A percentile compares a stretch with the other conserved stretches of the same genome.
Conservation (phyloP, 2,797 vertebrate species). For the Trematomus bernacchii region DNA sequence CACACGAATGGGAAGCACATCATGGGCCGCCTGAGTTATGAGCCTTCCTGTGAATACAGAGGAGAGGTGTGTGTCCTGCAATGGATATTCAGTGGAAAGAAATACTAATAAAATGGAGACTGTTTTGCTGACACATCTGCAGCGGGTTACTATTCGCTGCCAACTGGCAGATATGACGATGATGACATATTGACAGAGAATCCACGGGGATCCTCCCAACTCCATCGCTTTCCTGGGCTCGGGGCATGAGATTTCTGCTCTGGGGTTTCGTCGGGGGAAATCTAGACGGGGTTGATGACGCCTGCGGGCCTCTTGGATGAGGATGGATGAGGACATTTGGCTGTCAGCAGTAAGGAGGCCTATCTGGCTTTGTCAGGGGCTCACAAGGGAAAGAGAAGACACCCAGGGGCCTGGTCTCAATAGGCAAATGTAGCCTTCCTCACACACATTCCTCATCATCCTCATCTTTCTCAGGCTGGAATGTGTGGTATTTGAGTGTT, state of each 20-base stretch:
- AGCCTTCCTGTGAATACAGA: conserved; percentile 36
- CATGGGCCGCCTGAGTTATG: conserved; percentile 59
- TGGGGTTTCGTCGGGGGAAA: conserved; percentile 72
- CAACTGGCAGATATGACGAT: conserved; percentile 78
- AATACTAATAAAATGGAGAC: conserved; percentile 61
- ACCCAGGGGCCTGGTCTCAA: conserved; percentile 61
- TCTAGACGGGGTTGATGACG: conserved; percentile 74
- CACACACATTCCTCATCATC: conserved; percentile 54
- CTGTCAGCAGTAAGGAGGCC: conserved; percentile 77
- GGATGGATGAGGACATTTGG: conserved; percentile 85
- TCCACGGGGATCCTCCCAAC: conserved; percentile 66
- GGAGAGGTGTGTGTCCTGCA: conserved; percentile 28
- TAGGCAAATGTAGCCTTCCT: conserved; percentile 56
- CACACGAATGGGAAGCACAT: conserved; percentile 56
- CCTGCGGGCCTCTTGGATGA: conserved; percentile 77
- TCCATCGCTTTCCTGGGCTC: conserved; percentile 64
- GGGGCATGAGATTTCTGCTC: conserved; percentile 69
- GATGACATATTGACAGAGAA: conserved; percentile 83
- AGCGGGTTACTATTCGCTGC: conserved; percentile 60
- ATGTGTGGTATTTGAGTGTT: conserved; percentile 41
- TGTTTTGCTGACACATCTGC: conserved; percentile 81
- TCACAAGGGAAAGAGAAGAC: conserved; percentile 59
- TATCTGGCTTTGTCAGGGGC: conserved; percentile 77
- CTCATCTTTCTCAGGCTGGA: conserved; percentile 45
- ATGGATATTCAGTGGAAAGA: conserved; percentile 57